A percentile compares a stretch with the other conserved stretches of the same genome.
These are phyloP conservation scores for Micrasema minimum DNA, from an alignment of 1,140 invertebrate genomes.

Conservation along the genomic window DNA sequence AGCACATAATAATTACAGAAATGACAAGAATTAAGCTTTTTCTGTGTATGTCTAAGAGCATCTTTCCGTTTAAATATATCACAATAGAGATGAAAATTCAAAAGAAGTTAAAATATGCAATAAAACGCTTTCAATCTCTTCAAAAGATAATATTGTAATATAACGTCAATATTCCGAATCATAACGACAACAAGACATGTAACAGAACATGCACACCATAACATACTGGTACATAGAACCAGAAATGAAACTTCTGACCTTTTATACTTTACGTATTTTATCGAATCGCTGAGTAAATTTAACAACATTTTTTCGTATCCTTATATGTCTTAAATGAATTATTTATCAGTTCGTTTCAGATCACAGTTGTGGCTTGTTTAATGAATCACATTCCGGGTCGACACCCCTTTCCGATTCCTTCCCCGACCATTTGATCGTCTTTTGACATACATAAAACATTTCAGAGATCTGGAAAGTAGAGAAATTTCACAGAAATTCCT, in stretches of 20 bases:
- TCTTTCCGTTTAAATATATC: constrained; percentile 48
- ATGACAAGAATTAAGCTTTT: constrained; percentile 46
- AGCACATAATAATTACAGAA: constrained; percentile 32
- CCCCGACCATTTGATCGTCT: constrained; percentile 25
- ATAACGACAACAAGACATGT: constrained; percentile 23
- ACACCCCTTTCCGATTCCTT: constrained; percentile 29
- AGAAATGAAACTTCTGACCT: constrained; percentile 21
- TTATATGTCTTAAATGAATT: constrained; percentile 63
- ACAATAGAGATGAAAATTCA: constrained; percentile 48
- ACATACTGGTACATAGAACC: neutral
- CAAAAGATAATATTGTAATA: constrained; percentile 27
- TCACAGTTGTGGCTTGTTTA: constrained; percentile 67
- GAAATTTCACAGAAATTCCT: constrained; percentile 51
- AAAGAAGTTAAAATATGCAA: constrained; percentile 15
- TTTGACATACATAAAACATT: neutral
- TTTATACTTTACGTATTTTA: constrained; percentile 38
- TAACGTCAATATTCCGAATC: constrained; percentile 14
- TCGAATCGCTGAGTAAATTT: constrained; percentile 43
- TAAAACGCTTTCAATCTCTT: constrained; percentile 26
- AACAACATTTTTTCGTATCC: constrained; percentile 52
- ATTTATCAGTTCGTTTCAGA: constrained; percentile 69
- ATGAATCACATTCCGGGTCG: constrained; percentile 64
- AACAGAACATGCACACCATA: constrained; percentile 29
- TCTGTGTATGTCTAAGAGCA: constrained; percentile 45
- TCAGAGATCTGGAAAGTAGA: constrained; percentile 20